phyloP scores from a whole-genome alignment of 2,888 invertebrate genomes.

The Drepana falcataria region DNA sequence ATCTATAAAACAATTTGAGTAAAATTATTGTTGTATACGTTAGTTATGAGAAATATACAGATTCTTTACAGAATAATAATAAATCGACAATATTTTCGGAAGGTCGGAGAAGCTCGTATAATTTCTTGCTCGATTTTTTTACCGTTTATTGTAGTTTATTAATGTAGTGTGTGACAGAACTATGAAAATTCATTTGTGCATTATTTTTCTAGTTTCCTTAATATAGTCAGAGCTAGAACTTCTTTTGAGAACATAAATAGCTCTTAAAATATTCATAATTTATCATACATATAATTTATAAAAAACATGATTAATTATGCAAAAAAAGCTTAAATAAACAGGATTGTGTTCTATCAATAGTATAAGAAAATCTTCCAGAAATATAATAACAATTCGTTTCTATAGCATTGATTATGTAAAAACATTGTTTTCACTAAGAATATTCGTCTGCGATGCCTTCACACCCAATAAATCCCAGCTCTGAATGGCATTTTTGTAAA shows the following conservation, averaged over 20 bases:
- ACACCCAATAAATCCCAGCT: slow-evolving; percentile 16
- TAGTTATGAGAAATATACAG: slow-evolving; percentile 45
- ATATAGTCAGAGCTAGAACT: too few relatives aligned
- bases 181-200: neutral
- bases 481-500: neutral
- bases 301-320: too few relatives aligned
- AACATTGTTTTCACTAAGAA: neutral
- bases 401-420: too few relatives aligned
- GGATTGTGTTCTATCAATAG: too few relatives aligned
- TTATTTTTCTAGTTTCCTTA: too few relatives aligned
- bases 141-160: slow-evolving; percentile 14
- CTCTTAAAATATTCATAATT: too few relatives aligned
- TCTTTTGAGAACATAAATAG: too few relatives aligned
- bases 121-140: slow-evolving; percentile 34
- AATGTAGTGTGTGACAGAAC: slow-evolving; percentile 1
- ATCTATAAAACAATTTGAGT: slow-evolving; percentile 52
- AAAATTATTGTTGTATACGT: slow-evolving; percentile 40
- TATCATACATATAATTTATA: too few relatives aligned
- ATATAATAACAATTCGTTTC: too few relatives aligned
- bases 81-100: slow-evolving; percentile 53
- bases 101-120: slow-evolving; percentile 40
- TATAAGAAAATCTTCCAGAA: too few relatives aligned
- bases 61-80: slow-evolving; percentile 55
- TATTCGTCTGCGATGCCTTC: slow-evolving; percentile 18
- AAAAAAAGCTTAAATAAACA: too few relatives aligned